These are phyloP conservation scores for Nannospalax galili DNA, from an alignment of 2,113 vertebrate species.

Conservation along the genomic window DNA sequence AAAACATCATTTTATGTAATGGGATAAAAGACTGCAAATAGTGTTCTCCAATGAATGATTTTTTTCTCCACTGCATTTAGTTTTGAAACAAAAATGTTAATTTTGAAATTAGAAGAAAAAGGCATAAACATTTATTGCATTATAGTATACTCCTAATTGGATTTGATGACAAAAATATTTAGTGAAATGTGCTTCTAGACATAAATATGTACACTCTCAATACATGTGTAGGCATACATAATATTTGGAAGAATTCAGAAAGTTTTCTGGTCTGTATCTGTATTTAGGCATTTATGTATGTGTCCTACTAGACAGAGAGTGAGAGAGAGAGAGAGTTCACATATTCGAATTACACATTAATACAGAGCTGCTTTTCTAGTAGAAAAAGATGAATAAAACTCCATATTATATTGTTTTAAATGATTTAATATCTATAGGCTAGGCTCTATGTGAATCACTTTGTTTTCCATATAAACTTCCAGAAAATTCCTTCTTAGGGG, in stretches of 20 bases:
- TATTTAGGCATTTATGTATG: not conserved
- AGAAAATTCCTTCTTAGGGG: not conserved
- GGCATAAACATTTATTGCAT: not conserved
- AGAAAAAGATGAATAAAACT: not conserved
- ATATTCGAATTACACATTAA: not conserved
- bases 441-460: not conserved
- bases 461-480: not conserved
- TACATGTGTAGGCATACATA: not conserved
- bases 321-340: too few relatives aligned
- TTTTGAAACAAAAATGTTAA: not conserved
- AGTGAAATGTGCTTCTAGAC: not conserved
- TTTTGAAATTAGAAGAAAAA: not conserved
- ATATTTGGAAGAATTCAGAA: not conserved
- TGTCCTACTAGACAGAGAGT: not conserved
- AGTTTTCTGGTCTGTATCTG: not conserved
- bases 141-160: not conserved
- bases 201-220: not conserved
- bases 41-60: not conserved
- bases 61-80: not conserved
- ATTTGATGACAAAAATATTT: constrained; percentile 30
- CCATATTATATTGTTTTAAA: not conserved
- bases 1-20: not conserved
- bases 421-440: not conserved
- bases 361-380: not conserved
- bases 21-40: not conserved